A percentile compares a stretch with the other conserved stretches of the same genome.
These are phyloP conservation scores for Nephotettix cincticeps DNA, from an alignment of 1,140 invertebrate genomes.

Conservation along the genomic window DNA sequence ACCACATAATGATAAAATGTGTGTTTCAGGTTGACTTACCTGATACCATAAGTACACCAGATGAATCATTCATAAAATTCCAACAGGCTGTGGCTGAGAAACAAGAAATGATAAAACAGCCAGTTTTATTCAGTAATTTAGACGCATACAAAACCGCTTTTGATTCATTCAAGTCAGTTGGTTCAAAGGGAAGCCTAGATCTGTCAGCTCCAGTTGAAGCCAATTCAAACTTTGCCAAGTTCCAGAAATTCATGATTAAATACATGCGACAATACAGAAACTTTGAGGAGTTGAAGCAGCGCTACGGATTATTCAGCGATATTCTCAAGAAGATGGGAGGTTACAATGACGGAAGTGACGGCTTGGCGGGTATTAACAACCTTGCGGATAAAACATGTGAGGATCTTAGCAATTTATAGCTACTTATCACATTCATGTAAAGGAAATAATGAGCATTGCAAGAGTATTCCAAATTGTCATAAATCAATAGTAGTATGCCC, in stretches of 20 bases:
- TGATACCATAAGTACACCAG: too few species aligned
- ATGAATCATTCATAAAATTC: not conserved
- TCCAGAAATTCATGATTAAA: not conserved
- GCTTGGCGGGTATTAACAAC: not conserved
- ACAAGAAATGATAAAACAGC: not conserved
- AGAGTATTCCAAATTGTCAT: too few species aligned
- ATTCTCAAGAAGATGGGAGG: not conserved
- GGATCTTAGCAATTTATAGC: too few species aligned
- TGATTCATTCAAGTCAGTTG: not conserved
- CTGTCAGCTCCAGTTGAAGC: not conserved
- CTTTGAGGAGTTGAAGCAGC: not conserved
- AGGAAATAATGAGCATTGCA: too few species aligned
- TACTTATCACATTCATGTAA: too few species aligned
- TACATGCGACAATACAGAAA: not conserved
- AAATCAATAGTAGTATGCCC: too few species aligned
- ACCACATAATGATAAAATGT: too few species aligned
- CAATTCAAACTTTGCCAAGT: not conserved
- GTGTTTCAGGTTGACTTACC: too few species aligned
- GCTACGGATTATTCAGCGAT: not conserved
- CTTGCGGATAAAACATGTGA: not conserved
- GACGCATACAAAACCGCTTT: not conserved
- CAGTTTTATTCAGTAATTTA: not conserved
- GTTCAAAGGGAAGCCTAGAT: not conserved
- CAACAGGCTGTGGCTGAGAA: not conserved
- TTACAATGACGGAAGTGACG: not conserved